Percentiles rank a stretch among this genome's conserved stretches.
phyloP scores from a whole-genome alignment of 2,113 vertebrate genomes.

The Cercocebus atys region DNA sequence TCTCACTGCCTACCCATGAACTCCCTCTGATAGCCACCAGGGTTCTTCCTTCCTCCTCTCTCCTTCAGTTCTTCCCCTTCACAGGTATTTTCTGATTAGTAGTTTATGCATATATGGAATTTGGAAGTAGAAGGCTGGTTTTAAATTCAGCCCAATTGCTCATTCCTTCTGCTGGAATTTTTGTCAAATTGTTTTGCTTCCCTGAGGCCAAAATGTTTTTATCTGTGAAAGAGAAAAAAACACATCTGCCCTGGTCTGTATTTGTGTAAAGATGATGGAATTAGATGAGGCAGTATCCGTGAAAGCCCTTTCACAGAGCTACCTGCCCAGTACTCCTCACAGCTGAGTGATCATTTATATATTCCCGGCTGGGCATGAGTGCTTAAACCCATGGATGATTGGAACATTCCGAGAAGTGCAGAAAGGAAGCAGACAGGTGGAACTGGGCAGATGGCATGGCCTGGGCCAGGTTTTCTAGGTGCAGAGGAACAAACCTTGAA shows the following conservation, averaged over 20 bases:
- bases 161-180: not conserved
- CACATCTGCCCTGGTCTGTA: not conserved
- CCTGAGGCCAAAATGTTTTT: not conserved
- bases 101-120: not conserved
- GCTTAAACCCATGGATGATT: rapidly evolving
- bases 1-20: rapidly evolving
- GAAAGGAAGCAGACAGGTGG: not conserved
- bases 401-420: not conserved
- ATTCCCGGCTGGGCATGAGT: not conserved
- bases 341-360: rapidly evolving
- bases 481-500: not conserved
- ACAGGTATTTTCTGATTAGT: not conserved
- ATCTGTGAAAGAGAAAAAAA: not conserved
- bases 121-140: not conserved
- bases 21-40: not conserved
- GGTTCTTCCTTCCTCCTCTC: not conserved
- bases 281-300: not conserved
- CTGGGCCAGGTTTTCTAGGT: not conserved
- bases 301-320: not conserved
- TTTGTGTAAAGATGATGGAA: not conserved
- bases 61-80: not conserved
- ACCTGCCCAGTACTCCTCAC: no score
- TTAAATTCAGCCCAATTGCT: not conserved
- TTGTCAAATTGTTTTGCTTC: not conserved
- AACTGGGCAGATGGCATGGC: rapidly evolving